Evolutionary conservation across 2,888 invertebrate genomes (phyloP).

Genomic region (Scaptodrosophila latifasciaeformis): DNA sequence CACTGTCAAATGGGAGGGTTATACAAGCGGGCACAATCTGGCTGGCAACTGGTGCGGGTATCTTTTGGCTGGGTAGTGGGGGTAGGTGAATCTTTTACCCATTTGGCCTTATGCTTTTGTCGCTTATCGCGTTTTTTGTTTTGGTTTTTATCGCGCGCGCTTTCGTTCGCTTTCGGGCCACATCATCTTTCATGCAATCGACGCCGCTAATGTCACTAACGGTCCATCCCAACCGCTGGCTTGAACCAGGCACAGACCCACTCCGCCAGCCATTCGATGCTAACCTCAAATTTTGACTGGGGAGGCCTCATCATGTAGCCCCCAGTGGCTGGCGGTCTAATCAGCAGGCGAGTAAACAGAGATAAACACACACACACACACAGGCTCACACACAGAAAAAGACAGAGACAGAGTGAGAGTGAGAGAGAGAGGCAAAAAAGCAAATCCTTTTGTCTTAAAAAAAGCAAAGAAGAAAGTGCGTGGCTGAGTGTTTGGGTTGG

Average conservation of each 20-base stretch:
- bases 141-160: slow-evolving; percentile 25
- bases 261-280: no score
- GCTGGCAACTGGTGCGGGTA: no score
- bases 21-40: not conserved
- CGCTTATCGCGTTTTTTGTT: slow-evolving; percentile 52
- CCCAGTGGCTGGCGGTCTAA: slow-evolving; percentile 49
- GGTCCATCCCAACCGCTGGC: slow-evolving; percentile 13
- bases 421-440: slow-evolving; percentile 34
- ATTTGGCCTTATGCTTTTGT: slow-evolving; percentile 59
- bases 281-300: no score
- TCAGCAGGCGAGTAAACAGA: slow-evolving; percentile 61
- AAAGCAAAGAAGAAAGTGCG: slow-evolving; percentile 42
- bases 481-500: no score
- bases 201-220: slow-evolving; percentile 52
- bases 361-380: slow-evolving; percentile 45
- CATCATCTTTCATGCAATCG: slow-evolving; percentile 22
- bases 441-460: slow-evolving; percentile 66
- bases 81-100: no score
- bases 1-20: not conserved
- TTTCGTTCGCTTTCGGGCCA: not conserved
- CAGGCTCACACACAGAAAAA: slow-evolving; percentile 1
- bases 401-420: slow-evolving; percentile 9
- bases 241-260: no score
- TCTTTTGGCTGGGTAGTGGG: no score
- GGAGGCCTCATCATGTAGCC: not conserved